Evolutionary conservation across 2,797 vertebrate genomes (phyloP).

Genomic region (Acanthis flammea): DNA sequence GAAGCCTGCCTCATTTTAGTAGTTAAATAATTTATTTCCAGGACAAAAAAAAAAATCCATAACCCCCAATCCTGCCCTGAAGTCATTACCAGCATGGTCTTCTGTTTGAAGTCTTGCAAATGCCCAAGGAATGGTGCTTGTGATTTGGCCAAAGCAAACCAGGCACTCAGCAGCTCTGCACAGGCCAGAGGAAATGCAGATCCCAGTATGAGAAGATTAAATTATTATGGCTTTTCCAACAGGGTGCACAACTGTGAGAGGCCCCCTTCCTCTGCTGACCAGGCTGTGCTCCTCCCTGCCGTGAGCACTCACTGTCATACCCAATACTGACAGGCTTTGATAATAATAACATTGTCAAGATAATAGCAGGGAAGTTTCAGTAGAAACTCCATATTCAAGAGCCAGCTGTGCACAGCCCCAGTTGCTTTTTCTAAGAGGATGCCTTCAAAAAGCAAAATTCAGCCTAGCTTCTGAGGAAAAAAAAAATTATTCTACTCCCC

Average conservation of each 20-base stretch:
- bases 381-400: slow-evolving; percentile 67
- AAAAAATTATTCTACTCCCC: neutral
- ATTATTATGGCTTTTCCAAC: slow-evolving; percentile 69
- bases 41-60: neutral
- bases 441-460: slow-evolving; percentile 61
- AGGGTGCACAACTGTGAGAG: slow-evolving; percentile 43
- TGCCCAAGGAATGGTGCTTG: slow-evolving; percentile 41
- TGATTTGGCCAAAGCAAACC: slow-evolving; percentile 64
- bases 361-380: slow-evolving; percentile 71
- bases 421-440: slow-evolving; percentile 52
- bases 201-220: slow-evolving; percentile 70
- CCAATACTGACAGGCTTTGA: slow-evolving; percentile 73
- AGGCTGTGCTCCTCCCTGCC: slow-evolving; percentile 39
- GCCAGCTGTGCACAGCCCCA: slow-evolving; percentile 55
- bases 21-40: slow-evolving; percentile 63
- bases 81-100: slow-evolving; percentile 70
- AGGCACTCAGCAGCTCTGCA: neutral
- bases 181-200: slow-evolving; percentile 34
- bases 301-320: slow-evolving; percentile 56
- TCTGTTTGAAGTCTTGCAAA: slow-evolving; percentile 72
- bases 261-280: slow-evolving; percentile 52
- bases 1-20: slow-evolving; percentile 29
- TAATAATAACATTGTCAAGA: slow-evolving; percentile 72
- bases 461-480: neutral
- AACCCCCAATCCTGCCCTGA: slow-evolving; percentile 57